Evolutionary conservation across 2,888 invertebrate genomes (phyloP), one percentile per base, ranked within the genome.

Genomic region (Cheilosia grossa): DNA sequence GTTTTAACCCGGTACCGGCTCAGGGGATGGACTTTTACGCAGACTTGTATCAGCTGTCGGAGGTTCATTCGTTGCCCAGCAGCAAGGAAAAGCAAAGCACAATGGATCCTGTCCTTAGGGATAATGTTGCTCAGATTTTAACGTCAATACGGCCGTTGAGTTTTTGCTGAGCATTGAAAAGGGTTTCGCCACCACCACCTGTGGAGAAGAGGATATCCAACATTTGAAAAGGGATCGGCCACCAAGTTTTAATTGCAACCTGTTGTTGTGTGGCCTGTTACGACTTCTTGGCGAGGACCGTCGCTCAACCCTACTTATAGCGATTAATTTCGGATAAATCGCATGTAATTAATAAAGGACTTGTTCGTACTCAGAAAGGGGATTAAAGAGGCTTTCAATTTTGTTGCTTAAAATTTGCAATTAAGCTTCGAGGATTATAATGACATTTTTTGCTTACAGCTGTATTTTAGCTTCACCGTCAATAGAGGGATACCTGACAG

Each of bases 41-140:
- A 0, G 97, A 97, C 89, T 92, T 96, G 1, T 95, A 95, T 90
- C 94, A 95, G 21, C 90, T 97, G 69, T 94, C 96, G 82, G 93
- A 94, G 91, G 93, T 93, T 0, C 95, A 94, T 77, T 89, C 91
- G 2, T 90, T 90, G 42, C 89, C 90, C 0, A 88, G 88, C n/a
- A 91, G 91, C 27, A 86, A 89, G 19, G 89, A 89, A 58, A 91
- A 91, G 70, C 91, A 91, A 74, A 86, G 88, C 7, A 88, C 75
- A 13, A 91, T 92, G 90, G 89, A 89, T 88, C 90, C 92, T 0
- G 82, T 91, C 42, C 88, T 92, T 5, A 89, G 92, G 37, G 90
- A 92, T 67, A 92, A 92, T 88, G 88, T 92, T 51, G 89, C 90
- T 4, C 87, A 89, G 58, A 90, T 92, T 30, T 78, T 92, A 67